Evolutionary conservation across 2,797 vertebrate genomes (phyloP).

Genomic region (Pipistrellus nathusii): DNA sequence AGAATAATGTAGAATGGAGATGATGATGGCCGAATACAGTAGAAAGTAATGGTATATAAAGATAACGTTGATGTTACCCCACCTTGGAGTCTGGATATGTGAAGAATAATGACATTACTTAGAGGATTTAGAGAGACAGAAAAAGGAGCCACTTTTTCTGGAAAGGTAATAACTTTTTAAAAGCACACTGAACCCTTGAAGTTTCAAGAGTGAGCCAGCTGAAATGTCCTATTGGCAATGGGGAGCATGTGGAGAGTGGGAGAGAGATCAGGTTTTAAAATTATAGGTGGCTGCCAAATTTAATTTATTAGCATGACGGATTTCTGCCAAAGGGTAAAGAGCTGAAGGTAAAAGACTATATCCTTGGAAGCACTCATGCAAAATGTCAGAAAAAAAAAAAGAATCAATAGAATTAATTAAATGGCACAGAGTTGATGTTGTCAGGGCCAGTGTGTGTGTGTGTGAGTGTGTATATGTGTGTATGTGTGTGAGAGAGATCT

Average conservation of each 20-base stretch:
- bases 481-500: not conserved
- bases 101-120: conserved; percentile 22
- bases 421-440: not conserved
- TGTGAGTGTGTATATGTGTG: not conserved
- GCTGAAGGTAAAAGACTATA: not conserved
- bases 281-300: not conserved
- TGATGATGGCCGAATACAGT: not conserved
- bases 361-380: not conserved
- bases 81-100: not conserved
- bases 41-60: not conserved
- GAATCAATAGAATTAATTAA: not conserved
- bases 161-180: not conserved
- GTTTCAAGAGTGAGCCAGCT: not conserved
- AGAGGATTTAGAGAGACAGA: not conserved
- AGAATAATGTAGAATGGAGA: not conserved
- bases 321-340: conserved; percentile 7
- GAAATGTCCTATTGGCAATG: not conserved
- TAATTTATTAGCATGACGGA: not conserved
- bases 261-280: not conserved
- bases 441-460: not conserved
- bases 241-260: not conserved
- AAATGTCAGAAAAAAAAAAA: not conserved
- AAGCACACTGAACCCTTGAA: not conserved
- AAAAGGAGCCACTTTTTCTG: not conserved
- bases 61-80: not conserved